Evolutionary conservation across 2,797 vertebrate genomes (phyloP).

Genomic region (Cossypha heuglini): DNA sequence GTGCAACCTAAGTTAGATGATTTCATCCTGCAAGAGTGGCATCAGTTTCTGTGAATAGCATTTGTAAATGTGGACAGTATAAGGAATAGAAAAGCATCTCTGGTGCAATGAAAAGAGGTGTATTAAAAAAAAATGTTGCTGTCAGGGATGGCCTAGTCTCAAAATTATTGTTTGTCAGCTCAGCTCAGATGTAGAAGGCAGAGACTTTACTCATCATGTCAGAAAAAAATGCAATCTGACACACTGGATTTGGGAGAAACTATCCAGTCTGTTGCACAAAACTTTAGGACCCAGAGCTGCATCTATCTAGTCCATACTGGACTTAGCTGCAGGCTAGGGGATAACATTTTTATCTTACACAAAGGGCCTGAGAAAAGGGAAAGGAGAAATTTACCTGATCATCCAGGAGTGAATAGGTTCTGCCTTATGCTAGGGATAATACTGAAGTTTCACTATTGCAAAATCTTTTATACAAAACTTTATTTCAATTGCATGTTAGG

Average conservation of each 20-base stretch:
- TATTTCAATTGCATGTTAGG: not conserved
- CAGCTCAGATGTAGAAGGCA: not conserved
- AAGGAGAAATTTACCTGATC: not conserved
- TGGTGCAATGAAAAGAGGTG: not conserved
- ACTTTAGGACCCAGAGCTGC: not conserved
- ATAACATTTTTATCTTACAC: not conserved
- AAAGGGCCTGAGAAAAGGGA: not conserved
- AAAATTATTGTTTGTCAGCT: not conserved
- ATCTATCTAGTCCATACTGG: not conserved
- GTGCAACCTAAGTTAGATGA: not conserved
- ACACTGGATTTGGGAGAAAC: not conserved
- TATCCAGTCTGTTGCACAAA: not conserved
- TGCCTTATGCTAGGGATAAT: not conserved
- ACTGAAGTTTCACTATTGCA: not conserved
- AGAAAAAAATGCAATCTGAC: not conserved
- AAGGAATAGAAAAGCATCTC: not conserved
- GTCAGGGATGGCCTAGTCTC: not conserved
- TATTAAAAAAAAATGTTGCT: not conserved
- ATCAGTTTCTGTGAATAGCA: not conserved
- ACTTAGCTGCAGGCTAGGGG: not conserved
- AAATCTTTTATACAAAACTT: not conserved
- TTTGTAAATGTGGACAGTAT: not conserved
- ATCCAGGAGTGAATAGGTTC: not conserved
- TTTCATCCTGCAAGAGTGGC: not conserved
- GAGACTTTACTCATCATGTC: not conserved